Evolutionary conservation across 2,888 invertebrate species (phyloP), one percentile per base, ranked within the genome.

Genomic region (Tipula vernalis): DNA sequence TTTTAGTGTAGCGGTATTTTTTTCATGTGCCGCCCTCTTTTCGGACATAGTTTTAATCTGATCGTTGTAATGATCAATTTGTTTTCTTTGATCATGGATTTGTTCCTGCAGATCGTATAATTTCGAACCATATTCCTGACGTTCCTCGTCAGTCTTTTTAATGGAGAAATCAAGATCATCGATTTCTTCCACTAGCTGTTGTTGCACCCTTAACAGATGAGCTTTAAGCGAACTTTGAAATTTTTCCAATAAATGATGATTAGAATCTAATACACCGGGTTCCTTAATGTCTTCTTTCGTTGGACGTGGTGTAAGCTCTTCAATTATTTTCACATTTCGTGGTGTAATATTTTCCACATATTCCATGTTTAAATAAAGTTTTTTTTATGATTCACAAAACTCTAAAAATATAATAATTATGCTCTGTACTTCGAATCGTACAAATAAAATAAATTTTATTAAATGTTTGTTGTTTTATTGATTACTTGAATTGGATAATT

Each of bases 161-260:
- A 90, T 89, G 36, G 89, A 88, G 88, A 91, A 90, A 91, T 95
- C 95, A 89, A 95, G 91, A 88, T 95, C 94, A 1, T 92, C 90
- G 86, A 96, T 94, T 90, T 96, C 95, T 87, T 94, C 93, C 84
- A 93, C 92, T 0, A 96, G 92, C 87, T 94, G 93, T 28, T 93
- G 91, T 89, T 95, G 94, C 88, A 96, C 94, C 87, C 94, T 93
- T 85, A 93, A 89, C 0, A 96, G 92, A 90, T 96, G 95, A 57
- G 93, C 92, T 88, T 93, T 94, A 2, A 96, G 92, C 0, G 95
- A 94, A 88, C 93, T 91, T 92, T 96, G 96, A 91, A 96, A 96
- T 89, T 93, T 93, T 89, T 93, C 93, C 93, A 96, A 94, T 86
- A 96, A 92, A 0, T 95, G 95, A 90, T 96, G 96, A 87, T 95